Evolutionary conservation across 2,797 vertebrate species (phyloP).

Genomic region (Amblyraja radiata): DNA sequence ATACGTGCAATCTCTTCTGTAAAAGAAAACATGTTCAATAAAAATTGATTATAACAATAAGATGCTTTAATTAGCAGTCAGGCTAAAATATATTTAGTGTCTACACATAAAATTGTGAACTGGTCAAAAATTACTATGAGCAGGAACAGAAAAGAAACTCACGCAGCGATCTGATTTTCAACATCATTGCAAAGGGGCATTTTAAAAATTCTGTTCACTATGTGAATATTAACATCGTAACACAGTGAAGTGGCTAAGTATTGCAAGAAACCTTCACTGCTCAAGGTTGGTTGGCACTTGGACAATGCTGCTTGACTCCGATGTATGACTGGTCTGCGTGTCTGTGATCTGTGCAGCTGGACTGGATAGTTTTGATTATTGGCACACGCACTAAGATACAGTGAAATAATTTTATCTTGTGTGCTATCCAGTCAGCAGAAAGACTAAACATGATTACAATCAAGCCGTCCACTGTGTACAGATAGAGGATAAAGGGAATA

Average conservation of each 20-base stretch:
- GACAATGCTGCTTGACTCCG: neutral
- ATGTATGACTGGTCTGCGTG: neutral
- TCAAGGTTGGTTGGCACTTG: neutral
- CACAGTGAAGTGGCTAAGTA: neutral
- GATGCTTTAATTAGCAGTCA: neutral
- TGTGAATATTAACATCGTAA: neutral
- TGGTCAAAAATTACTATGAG: neutral
- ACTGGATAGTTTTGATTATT: no score
- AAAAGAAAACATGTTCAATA: neutral
- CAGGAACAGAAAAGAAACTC: neutral
- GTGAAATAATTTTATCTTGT: no score
- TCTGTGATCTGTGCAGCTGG: neutral
- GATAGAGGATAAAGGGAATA: no score
- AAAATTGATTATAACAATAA: conserved; percentile 1
- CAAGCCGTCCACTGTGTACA: no score
- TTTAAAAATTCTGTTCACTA: neutral
- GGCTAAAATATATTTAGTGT: conserved; percentile 38
- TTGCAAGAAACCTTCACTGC: no score
- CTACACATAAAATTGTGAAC: conserved; percentile 17
- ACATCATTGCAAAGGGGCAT: neutral
- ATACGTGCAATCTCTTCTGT: conserved; percentile 72
- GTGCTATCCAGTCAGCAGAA: no score
- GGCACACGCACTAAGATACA: no score
- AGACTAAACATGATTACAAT: no score
- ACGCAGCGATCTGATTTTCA: neutral